A percentile compares a stretch with the other conserved stretches of the same genome.
Evolutionary conservation across 2,113 vertebrate species (phyloP).

Genomic region (Otus sunia): DNA sequence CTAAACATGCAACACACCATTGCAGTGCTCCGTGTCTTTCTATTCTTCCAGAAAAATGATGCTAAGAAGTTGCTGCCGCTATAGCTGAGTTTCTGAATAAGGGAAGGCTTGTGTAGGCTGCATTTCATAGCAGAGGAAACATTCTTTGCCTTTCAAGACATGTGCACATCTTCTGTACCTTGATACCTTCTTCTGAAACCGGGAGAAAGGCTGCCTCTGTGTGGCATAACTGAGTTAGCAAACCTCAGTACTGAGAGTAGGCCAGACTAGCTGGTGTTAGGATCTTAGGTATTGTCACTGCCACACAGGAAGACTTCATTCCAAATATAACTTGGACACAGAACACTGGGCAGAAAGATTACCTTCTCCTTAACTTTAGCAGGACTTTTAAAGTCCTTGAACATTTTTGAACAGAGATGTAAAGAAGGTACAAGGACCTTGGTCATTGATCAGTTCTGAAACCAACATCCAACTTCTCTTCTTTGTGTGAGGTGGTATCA

Average conservation of each 20-base stretch:
- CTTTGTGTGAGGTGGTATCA: background rate
- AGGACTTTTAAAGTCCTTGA: background rate
- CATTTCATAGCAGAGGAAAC: background rate
- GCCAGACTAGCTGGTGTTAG: background rate
- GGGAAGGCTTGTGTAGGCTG: background rate
- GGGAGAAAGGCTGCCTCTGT: conserved; percentile 37
- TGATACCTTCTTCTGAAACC: background rate
- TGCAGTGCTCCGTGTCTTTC: background rate
- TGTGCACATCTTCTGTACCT: background rate
- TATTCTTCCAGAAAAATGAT: background rate
- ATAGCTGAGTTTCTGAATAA: background rate
- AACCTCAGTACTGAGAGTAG: background rate
- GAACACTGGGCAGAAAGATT: background rate
- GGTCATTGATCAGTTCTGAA: background rate
- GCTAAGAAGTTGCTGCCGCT: background rate
- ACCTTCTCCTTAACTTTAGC: background rate
- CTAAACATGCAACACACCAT: background rate
- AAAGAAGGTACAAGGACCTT: background rate
- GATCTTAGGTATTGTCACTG: background rate
- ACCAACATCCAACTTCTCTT: background rate
- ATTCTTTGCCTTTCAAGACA: background rate
- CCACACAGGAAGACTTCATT: background rate
- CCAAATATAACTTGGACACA: background rate
- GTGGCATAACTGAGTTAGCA: background rate
- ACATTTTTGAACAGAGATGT: background rate